Base-by-base conservation (phyloP, 2,797 vertebrate genomes). In the Leptoclinus maculatus region DNA sequence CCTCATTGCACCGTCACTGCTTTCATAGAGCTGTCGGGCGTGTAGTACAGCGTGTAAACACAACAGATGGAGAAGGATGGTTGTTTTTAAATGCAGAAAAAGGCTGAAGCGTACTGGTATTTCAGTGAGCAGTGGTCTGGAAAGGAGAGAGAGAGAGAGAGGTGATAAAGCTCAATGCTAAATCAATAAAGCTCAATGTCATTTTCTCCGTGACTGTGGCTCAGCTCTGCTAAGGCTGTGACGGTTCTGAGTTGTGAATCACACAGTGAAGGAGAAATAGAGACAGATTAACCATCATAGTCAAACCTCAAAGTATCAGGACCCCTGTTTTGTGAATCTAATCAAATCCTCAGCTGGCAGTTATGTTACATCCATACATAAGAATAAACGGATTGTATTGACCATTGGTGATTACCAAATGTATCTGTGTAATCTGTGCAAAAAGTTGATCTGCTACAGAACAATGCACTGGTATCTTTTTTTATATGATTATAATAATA, bases 161-260 rank as follows among this genome's bases (percentile, higher is more conserved):
- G 70, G 66, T 81, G 82, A 64, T 83, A 45, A 62, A 77, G 71
- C 82, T 87, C 70, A 19, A 90, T 87, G 79, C 76, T 83, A 82
- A 89, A 92, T 92, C 87, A 85, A 79, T 92, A 82, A 79, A 72
- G 63, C 71, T 80, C 67, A 83, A 66, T 85, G 74, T 89, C 76
- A 72, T 43, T 63, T 78, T 79, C 60, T 75, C 29, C 17, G 56
- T 39, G 58, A 41, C 57, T 43, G 21, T 1, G 0, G 19, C n/a
- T 53, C 51, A 49, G 45, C 47, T 69, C 43, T 75, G 32, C 53
- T 45, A 2, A 56, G 27, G 54, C 45, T 68, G 43, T 21, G 57
- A 70, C 21, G 29, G 41, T 10, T 49, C 5, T 69, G 5, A 53
- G 25, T 39, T 53, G 51, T 71, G 17, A 47, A 71, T 66, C 25